Base-by-base conservation (phyloP, 2,113 vertebrate genomes). In the Phocoena sinus region DNA sequence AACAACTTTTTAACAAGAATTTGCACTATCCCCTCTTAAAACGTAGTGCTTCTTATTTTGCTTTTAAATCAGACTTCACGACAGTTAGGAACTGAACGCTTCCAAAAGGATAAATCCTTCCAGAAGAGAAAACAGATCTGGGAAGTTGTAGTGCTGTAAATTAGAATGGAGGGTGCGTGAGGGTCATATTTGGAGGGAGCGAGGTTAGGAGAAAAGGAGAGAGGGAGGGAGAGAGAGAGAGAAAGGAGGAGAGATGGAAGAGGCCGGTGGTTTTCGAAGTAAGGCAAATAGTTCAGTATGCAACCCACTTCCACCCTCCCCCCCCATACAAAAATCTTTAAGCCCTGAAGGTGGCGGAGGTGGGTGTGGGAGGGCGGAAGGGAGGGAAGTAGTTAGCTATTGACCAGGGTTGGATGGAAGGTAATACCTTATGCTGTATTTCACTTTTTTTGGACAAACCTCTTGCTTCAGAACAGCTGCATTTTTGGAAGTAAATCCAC, bases 401-500 rank as follows among this genome's bases (percentile, higher is more conserved):
- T 85, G 82, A 90, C 36, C 28, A 83, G 74, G 74, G n/a, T 71
- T 76, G 58, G 58, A 91, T 80, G 76, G 88, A 71, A 96, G 50
- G 50, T 44, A 23, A 77, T 93, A 79, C 50, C 31, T 92, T 28
- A 20, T 17, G 21, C 47, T 81, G 90, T 31, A 14, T 91, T 68
- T 73, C 38, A 56, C 25, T 82, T 79, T 79, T 82, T 76, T 62
- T 62, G 36, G 38, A 77, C 93, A 95, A 73, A 80, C 71, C 44
- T 95, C 67, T 91, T 91, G 38, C 56, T 96, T 97, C 81, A 88
- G 82, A 97, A 93, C 89, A 96, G 93, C 91, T 97, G 93, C 93
- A 62, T 79, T 74, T 87, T 84, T 76, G 88, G 58, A 94, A 88
- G 50, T 93, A 67, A 85, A 14, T 96, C 38, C 92, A 23, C 56